Conservation (phyloP, 2,888 invertebrate genomes). For the Anthophora plumipes region DNA sequence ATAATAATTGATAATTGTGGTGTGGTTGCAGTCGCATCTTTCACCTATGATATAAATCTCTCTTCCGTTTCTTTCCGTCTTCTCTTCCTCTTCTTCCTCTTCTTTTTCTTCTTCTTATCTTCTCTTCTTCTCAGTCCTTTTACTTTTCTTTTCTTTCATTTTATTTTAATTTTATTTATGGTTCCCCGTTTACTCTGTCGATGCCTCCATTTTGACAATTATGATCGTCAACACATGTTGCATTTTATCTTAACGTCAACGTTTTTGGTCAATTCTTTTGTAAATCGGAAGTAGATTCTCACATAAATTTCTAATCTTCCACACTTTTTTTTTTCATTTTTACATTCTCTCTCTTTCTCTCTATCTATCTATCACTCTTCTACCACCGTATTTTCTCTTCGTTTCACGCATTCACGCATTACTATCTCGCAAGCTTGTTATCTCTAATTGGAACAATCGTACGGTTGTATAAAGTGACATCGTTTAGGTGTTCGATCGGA, state of each 20-base stretch:
- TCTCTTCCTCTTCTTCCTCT: not conserved
- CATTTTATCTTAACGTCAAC: constrained; percentile 44
- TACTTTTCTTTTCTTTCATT: not conserved
- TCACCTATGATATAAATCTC: constrained; percentile 18
- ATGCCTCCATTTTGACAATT: constrained; percentile 28
- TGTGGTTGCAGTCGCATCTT: constrained; percentile 35
- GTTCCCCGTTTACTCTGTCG: constrained; percentile 29
- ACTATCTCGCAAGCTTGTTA: constrained; percentile 66
- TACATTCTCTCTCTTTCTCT: constrained; percentile 21
- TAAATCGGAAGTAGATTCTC: constrained; percentile 61
- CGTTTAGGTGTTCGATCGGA: constrained; percentile 33
- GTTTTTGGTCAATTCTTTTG: constrained; percentile 68
- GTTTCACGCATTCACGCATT: constrained; percentile 33
- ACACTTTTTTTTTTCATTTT: constrained; percentile 8
- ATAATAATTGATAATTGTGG: constrained; percentile 43
- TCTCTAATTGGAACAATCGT: constrained; percentile 64
- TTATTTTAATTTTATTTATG: not conserved
- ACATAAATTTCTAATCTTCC: constrained; percentile 30
- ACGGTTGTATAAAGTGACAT: constrained; percentile 55
- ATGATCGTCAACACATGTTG: constrained; percentile 44
- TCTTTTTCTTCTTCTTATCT: constrained; percentile 18
- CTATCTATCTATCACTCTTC: constrained; percentile 15
- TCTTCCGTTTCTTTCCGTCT: not conserved
- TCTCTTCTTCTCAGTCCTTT: not conserved
- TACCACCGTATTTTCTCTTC: constrained; percentile 8